Conservation (phyloP, 2,797 vertebrate species). For the Rhinogobio ventralis region DNA sequence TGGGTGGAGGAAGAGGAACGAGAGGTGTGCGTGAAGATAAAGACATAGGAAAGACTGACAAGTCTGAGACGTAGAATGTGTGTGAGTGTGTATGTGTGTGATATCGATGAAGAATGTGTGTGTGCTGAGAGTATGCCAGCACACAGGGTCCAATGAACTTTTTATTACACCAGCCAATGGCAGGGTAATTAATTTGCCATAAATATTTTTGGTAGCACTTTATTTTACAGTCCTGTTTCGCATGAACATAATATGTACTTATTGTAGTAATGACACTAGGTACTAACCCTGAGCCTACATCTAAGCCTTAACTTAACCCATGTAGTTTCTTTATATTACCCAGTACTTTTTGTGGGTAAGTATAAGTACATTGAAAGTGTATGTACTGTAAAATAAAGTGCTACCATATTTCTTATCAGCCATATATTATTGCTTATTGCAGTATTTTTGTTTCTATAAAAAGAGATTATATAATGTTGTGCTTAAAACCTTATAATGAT, state of each 20-base stretch:
- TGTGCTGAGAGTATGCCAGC: neutral
- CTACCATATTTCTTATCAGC: neutral
- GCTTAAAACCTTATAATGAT: neutral
- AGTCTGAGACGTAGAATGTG: neutral
- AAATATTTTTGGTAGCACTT: neutral
- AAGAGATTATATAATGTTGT: neutral
- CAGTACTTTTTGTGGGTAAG: too few relatives aligned
- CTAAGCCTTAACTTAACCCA: too few relatives aligned
- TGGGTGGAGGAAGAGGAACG: slow-evolving; percentile 10
- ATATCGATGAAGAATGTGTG: neutral
- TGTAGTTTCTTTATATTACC: too few relatives aligned
- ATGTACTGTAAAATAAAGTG: too few relatives aligned
- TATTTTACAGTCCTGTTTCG: too few relatives aligned
- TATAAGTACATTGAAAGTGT: too few relatives aligned
- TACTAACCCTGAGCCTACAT: too few relatives aligned
- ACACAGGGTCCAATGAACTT: neutral
- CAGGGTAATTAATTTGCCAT: neutral
- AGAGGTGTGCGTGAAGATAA: slow-evolving; percentile 19
- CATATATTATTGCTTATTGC: neutral
- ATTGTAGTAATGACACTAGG: too few relatives aligned
- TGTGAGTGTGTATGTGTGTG: neutral
- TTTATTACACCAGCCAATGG: neutral
- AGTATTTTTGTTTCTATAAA: neutral
- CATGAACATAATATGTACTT: too few relatives aligned
- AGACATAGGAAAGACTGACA: slow-evolving; percentile 36